Percentiles rank a stretch among this genome's conserved stretches.
Evolutionary conservation across 1,140 invertebrate species (phyloP).

Genomic region (Drosophila simulans): DNA sequence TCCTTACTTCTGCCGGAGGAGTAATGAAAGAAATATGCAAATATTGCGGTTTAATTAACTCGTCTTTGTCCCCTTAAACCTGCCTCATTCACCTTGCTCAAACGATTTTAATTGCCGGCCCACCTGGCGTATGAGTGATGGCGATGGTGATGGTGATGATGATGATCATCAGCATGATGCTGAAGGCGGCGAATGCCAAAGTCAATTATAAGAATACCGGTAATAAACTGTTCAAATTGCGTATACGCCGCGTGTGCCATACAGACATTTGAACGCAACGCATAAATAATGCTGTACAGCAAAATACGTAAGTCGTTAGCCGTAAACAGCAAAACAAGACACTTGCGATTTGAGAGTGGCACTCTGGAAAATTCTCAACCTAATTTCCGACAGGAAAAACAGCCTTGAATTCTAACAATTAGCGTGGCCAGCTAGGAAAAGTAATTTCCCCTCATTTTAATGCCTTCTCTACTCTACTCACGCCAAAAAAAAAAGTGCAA

Average conservation of each 20-base stretch:
- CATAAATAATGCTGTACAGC: constrained; percentile 61
- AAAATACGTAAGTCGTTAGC: constrained; percentile 54
- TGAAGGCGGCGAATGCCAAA: constrained; percentile 41
- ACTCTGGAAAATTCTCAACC: constrained; percentile 67
- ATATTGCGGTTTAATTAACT: constrained; percentile 82
- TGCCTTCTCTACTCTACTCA: background rate
- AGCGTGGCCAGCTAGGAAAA: constrained; percentile 33
- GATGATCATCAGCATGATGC: constrained; percentile 7
- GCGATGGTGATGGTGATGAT: constrained; percentile 18
- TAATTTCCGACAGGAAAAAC: constrained; percentile 47
- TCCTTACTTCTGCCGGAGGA: constrained; percentile 23
- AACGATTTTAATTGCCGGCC: constrained; percentile 65
- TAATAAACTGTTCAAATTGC: constrained; percentile 62
- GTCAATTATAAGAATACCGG: constrained; percentile 51
- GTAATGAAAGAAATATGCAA: constrained; percentile 73
- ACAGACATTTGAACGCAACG: background rate
- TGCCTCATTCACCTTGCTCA: constrained; percentile 39
- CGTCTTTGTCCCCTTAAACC: constrained; percentile 21
- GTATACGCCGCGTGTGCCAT: constrained; percentile 43
- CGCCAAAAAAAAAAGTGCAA: too few species aligned
- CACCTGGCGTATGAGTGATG: constrained; percentile 68
- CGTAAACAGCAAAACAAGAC: constrained; percentile 70
- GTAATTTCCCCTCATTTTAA: constrained; percentile 65
- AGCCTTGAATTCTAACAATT: constrained; percentile 39
- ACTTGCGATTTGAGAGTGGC: constrained; percentile 38